Evolutionary conservation across 2,113 vertebrate species (phyloP), one percentile per base, ranked within the genome.

Genomic region (Polyodon spathula): DNA sequence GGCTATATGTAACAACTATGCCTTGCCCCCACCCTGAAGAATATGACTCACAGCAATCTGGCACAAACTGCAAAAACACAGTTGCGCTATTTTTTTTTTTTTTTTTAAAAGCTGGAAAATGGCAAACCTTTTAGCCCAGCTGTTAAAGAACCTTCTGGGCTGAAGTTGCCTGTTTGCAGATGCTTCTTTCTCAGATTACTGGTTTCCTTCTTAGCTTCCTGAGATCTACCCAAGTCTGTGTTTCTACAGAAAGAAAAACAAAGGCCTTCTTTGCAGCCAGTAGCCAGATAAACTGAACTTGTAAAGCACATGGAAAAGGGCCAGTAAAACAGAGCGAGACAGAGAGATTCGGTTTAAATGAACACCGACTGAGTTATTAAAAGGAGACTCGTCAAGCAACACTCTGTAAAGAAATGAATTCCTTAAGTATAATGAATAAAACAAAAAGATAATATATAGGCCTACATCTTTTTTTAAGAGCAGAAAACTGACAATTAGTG

Each of bases 181-280:
- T 17, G 17, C 60, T 1, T 4, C 68, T 68, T 61, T 68, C 73
- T 77, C 69, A 72, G 61, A 68, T 67, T 71, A 72, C 70, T 70
- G 46, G 48, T 71, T 76, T 71, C 66, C 63, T 62, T 62, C 54
- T 58, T 37, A 64, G 61, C 61, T 68, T 71, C 64, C 69, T 48
- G 68, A 63, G 54, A 60, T 55, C 61, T 40, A 12, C 54, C n/a
- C n/a, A n/a, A 40, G 11, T 37, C 53, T 15, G 6, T 11, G 16
- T 66, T 37, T 41, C 63, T 66, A 50, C 58, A 53, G 37, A 38
- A 37, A 63, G 17, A 46, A 46, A 56, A 62, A 6, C 54, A 48
- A 37, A 44, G 42, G 2, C 27, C 10, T 55, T 40, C 37, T 40
- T 8, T 14, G 15, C 6, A 48, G 37, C 15, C 37, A 44, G 6